Base-by-base conservation (phyloP, 2,888 invertebrate species). In the Drosophila phalerata region DNA sequence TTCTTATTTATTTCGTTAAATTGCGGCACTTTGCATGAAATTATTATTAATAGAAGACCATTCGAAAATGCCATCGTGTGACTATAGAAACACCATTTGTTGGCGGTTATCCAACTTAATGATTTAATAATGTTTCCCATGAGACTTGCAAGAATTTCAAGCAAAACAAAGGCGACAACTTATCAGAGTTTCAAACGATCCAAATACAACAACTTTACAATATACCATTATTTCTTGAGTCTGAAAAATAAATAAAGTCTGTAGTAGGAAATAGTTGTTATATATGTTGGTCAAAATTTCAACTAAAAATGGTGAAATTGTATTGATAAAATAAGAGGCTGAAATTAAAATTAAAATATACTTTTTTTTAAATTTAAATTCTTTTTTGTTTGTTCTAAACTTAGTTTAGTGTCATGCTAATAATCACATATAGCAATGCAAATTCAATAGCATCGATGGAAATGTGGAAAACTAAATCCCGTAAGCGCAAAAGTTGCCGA, bases 1-100 rank as follows among this genome's bases (percentile, higher is more conserved):
- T 45, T 6, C n/a, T 61, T 70, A 77, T 74, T 71, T 79, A 72
- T 76, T 76, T 73, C 49, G 32, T 52, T 52, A 68, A 68, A 63
- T 63, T 60, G 68, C 69, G 76, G 55, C 53, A 76, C 55, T 76
- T 69, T 73, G 65, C 58, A 73, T 76, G 60, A 65, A 76, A 77
- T 76, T 76, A 76, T 76, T 77, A 69, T 73, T 73, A 69, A 76
- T 69, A 76, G 73, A 69, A 15, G 49, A 22, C 48, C 49, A 57
- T 64, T 75, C 56, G 25, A 60, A 57, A 61, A 25, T 49, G 34
- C 37, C 68, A 63, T 58, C 9, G 8, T 11, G 49, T 37, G 61
- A 60, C 62, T 40, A 65, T 69, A 55, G 51, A 69, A 73, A 32
- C 57, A 17, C 6, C 48, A 49, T 68, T 72, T 72, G 47, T 34